phyloP scores from a whole-genome alignment of 2,113 vertebrate species.

The Scopus umbretta region DNA sequence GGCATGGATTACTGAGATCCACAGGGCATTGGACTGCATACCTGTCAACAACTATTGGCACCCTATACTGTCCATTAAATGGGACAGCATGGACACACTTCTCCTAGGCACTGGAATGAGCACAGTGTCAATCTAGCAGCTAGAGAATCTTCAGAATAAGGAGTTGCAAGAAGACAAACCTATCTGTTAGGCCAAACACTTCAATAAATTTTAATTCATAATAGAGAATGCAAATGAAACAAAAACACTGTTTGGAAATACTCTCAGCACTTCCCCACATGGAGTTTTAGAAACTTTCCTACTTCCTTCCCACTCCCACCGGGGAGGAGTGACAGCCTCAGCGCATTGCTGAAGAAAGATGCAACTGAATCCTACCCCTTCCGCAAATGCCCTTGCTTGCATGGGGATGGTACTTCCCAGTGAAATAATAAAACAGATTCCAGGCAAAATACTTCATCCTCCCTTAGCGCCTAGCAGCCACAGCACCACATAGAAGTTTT shows the following conservation, averaged over 20 bases:
- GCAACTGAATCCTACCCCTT: not conserved
- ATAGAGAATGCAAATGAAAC: not conserved
- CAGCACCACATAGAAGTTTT: not conserved
- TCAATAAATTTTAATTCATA: not conserved
- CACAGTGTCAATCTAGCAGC: not conserved
- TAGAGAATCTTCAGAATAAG: not conserved
- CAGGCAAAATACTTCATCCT: not conserved
- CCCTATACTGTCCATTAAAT: not conserved
- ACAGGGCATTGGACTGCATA: not conserved
- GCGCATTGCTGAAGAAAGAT: not conserved
- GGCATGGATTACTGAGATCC: not conserved
- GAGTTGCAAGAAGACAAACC: not conserved
- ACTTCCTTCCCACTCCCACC: not conserved
- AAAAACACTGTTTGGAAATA: not conserved
- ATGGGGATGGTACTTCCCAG: not conserved
- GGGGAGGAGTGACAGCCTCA: not conserved
- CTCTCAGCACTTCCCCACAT: not conserved
- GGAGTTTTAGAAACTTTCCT: not conserved
- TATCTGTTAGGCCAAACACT: not conserved
- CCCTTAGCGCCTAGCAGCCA: not conserved
- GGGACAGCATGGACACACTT: not conserved
- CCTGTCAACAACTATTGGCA: not conserved
- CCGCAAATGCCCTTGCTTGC: not conserved
- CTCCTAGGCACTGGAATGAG: not conserved
- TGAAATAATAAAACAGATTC: not conserved